Conservation (phyloP, 2,888 invertebrate genomes). For the Oscheius onirici region DNA sequence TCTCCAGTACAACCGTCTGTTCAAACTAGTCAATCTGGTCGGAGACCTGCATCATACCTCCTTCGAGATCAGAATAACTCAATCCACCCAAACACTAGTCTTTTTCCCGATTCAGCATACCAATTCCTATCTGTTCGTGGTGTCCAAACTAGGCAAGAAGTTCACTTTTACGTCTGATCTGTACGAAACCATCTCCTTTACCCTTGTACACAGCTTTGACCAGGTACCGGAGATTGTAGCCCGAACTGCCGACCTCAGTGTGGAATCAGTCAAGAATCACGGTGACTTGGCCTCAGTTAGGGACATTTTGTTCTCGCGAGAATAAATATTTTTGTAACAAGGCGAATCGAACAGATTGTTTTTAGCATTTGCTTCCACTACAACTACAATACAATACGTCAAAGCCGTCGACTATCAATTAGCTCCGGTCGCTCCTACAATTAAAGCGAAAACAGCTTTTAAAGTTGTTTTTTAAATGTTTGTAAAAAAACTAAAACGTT, state of each 20-base stretch:
- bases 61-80: background rate
- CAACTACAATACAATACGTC: too few species aligned
- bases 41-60: background rate
- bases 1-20: constrained; percentile 9
- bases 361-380: too few species aligned
- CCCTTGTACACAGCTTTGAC: background rate
- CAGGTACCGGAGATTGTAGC: background rate
- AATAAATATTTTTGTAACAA: background rate
- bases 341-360: too few species aligned
- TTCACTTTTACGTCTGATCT: background rate
- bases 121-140: background rate
- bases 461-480: too few species aligned
- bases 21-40: constrained; percentile 1
- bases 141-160: constrained; percentile 2
- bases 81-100: background rate
- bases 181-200: constrained; percentile 7
- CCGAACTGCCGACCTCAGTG: background rate
- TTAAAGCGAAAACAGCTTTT: too few species aligned
- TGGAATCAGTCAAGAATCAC: background rate
- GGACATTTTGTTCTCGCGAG: background rate
- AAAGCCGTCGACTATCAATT: too few species aligned
- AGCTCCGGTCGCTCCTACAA: too few species aligned
- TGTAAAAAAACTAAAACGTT: too few species aligned
- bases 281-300: background rate
- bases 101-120: background rate